These are phyloP conservation scores for Syrmaticus mikado DNA, from an alignment of 2,113 vertebrate genomes.

Conservation along the genomic window DNA sequence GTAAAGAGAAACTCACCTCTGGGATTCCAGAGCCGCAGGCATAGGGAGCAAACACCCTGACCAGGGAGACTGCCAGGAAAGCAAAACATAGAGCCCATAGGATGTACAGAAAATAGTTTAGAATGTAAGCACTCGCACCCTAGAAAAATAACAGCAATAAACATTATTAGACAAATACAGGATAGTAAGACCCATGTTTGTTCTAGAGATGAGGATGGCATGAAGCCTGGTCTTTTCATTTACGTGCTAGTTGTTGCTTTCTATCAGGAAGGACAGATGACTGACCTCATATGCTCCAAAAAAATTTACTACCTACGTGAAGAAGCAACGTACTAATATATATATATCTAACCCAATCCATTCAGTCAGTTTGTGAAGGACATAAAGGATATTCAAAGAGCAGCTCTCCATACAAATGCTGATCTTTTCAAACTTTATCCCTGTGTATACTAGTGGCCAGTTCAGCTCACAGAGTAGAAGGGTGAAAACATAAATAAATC, in stretches of 20 bases:
- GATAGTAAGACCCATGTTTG: neutral
- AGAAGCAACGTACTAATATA: neutral
- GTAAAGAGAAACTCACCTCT: constrained; percentile 83
- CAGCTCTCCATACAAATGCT: neutral
- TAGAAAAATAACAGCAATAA: constrained; percentile 74
- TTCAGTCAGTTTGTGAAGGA: neutral
- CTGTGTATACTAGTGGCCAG: neutral
- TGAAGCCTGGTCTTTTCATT: neutral
- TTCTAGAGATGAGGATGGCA: neutral
- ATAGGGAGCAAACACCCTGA: constrained; percentile 96
- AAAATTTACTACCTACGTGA: neutral
- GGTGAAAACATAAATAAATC: neutral
- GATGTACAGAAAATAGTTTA: constrained; percentile 97
- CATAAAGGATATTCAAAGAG: neutral
- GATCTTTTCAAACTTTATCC: neutral
- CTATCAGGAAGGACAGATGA: neutral
- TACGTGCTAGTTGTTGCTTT: neutral
- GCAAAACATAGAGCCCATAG: constrained; percentile 94
- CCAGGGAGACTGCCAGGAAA: constrained; percentile 95
- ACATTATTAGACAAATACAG: constrained; percentile 5
- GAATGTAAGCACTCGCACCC: constrained; percentile 92
- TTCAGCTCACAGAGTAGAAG: neutral
- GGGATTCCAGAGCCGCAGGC: constrained; percentile 98
- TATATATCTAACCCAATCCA: neutral
- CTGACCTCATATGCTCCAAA: neutral